Evolutionary conservation across 2,888 invertebrate species (phyloP).

Genomic region (Iphiclides podalirius): DNA sequence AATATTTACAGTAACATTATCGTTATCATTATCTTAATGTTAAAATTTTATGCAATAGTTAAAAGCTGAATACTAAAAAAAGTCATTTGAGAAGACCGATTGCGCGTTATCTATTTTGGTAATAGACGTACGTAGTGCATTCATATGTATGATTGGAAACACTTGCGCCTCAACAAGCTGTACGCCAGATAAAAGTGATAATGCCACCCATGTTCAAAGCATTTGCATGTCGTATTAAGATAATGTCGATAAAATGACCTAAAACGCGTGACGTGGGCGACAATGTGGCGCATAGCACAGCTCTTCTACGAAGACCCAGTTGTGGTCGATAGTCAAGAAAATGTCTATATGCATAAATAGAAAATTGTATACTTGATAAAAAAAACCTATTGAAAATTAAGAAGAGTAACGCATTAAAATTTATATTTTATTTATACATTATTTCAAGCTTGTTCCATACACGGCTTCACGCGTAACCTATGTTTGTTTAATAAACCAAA

Average conservation of each 20-base stretch:
- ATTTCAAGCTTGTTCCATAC: too few relatives aligned
- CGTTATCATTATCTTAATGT: too few relatives aligned
- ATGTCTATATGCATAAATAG: too few relatives aligned
- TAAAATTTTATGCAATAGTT: neutral
- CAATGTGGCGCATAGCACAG: neutral
- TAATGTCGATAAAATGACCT: conserved; percentile 12
- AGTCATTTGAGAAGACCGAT: neutral
- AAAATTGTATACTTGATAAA: too few relatives aligned
- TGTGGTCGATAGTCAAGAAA: too few relatives aligned
- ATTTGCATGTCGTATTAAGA: conserved; percentile 18
- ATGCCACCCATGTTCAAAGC: conserved; percentile 4
- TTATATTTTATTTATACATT: too few relatives aligned
- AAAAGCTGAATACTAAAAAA: neutral
- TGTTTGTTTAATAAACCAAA: too few relatives aligned
- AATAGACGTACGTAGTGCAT: conserved; percentile 13
- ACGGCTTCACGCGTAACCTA: neutral
- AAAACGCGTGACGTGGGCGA: conserved; percentile 7
- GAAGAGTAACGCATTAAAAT: too few relatives aligned
- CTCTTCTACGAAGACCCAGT: neutral
- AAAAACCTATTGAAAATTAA: too few relatives aligned
- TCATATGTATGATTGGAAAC: conserved; percentile 14
- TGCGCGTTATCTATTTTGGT: conserved; percentile 3
- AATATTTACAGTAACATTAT: too few relatives aligned
- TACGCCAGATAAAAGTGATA: conserved; percentile 17
- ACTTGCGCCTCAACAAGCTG: conserved; percentile 16